A percentile compares a stretch with the other conserved stretches of the same genome.
These are phyloP conservation scores for Pogonomyrmex californicus DNA, from an alignment of 1,140 invertebrate genomes.

Conservation along the genomic window DNA sequence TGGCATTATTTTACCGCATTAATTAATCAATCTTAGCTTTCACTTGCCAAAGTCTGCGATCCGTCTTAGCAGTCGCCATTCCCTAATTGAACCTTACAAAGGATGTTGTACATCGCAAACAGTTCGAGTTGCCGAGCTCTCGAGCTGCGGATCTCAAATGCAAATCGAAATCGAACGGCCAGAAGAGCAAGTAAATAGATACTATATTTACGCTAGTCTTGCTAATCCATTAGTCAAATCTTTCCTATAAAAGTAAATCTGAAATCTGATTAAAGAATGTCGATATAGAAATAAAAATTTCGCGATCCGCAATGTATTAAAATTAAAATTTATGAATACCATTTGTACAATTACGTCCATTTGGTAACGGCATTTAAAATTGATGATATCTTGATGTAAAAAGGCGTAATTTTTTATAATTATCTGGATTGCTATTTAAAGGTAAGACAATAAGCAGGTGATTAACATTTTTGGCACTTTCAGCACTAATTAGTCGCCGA, in stretches of 20 bases:
- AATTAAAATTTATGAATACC: neutral
- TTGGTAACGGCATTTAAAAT: neutral
- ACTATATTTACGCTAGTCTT: neutral
- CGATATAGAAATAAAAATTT: neutral
- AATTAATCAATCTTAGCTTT: constrained; percentile 51
- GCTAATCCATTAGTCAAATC: constrained; percentile 5
- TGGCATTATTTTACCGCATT: constrained; percentile 16
- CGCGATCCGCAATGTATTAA: neutral
- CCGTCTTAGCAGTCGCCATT: constrained; percentile 37
- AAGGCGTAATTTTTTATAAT: neutral
- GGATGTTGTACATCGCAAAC: constrained; percentile 40
- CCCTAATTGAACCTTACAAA: constrained; percentile 41
- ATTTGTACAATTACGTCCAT: neutral
- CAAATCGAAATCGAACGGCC: constrained; percentile 17
- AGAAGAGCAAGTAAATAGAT: neutral
- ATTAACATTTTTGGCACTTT: constrained; percentile 32
- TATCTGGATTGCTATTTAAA: neutral
- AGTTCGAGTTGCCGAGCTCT: constrained; percentile 21
- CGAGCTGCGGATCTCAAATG: constrained; percentile 11
- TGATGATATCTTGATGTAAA: neutral
- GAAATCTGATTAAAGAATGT: neutral
- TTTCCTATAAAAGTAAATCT: neutral
- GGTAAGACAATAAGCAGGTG: neutral
- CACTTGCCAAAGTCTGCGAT: constrained; percentile 32
- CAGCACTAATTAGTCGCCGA: constrained; percentile 17